Percentiles rank a stretch among this genome's conserved stretches.
Evolutionary conservation across 2,797 vertebrate species (phyloP).

Genomic region (Neostethus bicornis): DNA sequence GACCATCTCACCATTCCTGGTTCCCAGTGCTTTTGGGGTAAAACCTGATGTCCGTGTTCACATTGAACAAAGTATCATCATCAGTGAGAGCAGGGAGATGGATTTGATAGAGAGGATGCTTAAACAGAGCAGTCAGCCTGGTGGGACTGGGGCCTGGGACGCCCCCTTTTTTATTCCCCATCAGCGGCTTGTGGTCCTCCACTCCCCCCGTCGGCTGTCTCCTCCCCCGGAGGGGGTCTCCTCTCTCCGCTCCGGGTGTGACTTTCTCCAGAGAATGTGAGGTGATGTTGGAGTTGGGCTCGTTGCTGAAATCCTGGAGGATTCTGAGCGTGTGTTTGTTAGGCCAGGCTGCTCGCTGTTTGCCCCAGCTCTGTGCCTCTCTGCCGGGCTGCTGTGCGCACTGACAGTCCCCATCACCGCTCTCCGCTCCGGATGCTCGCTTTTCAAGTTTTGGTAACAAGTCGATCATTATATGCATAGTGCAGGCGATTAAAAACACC

Average conservation of each 20-base stretch:
- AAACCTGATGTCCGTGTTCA: constrained; percentile 92
- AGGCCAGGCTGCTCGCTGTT: constrained; percentile 86
- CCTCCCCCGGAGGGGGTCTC: constrained; percentile 50
- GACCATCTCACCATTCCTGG: constrained; percentile 86
- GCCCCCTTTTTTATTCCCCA: constrained; percentile 58
- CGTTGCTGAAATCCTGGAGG: constrained; percentile 94
- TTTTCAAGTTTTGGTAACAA: constrained; percentile 91
- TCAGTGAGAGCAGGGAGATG: constrained; percentile 83
- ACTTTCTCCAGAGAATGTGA: constrained; percentile 87
- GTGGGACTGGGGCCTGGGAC: constrained; percentile 57
- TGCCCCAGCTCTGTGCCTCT: constrained; percentile 81
- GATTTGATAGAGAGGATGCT: constrained; percentile 86
- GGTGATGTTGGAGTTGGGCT: constrained; percentile 89
- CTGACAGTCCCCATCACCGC: constrained; percentile 82
- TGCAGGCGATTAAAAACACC: constrained; percentile 92
- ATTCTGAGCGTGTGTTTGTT: constrained; percentile 93
- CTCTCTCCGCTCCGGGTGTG: constrained; percentile 62
- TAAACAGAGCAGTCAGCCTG: constrained; percentile 82
- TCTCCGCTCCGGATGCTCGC: constrained; percentile 75
- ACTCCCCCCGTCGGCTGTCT: constrained; percentile 53
- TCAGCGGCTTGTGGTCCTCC: constrained; percentile 75
- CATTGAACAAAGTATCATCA: constrained; percentile 90
- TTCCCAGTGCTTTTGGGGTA: constrained; percentile 87
- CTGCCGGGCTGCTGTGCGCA: constrained; percentile 83
- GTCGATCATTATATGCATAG: constrained; percentile 96